Evolutionary conservation across 1,140 invertebrate species (phyloP), one percentile per base, ranked within the genome.

Genomic region (Tetranychus urticae): DNA sequence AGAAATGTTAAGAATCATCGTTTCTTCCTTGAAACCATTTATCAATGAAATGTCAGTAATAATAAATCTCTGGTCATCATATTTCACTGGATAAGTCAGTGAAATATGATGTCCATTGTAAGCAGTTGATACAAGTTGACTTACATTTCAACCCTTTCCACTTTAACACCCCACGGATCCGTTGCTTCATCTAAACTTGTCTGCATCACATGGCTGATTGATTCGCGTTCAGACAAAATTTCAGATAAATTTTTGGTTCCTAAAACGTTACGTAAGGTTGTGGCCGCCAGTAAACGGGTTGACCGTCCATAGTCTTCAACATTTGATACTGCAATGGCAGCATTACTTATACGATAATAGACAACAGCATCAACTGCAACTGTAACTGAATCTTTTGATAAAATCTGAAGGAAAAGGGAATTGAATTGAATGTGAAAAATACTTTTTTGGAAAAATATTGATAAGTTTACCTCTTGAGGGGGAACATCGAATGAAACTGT

Each of bases 81-180:
- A 23, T 23, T 23, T 23, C 23, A 23, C 23, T 23, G 23, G 23
- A 23, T 23, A 23, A 23, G 23, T 23, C 23, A 23, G 23, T 42
- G 5, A 42, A 42, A 6, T 42, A 42, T 5, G 10, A 10, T 42
- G 5, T 42, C 39, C 5, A 42, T 42, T 42, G 39, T 5, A 10
- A 6, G 10, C 10, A 6, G 10, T 6, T 10, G 10, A 6, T 42
- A 42, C 5, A 5, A 5, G 10, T 42, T 42, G 5, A 79, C 80
- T 83, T 75, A 91, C 86, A 94, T 89, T 80, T 93, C 89, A 36
- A 96, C 88, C 65, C 89, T 77, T 72, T 94, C 88, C 0, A 96
- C 89, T 76, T 93, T 90, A n/a, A 94, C 87, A 31, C 91, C 61
- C 55, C 42, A 60, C 37, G 39, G 45, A 36, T 64, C 63, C 55